These are phyloP conservation scores for Ceramica pisi DNA, from an alignment of 2,888 invertebrate genomes.

Conservation along the genomic window DNA sequence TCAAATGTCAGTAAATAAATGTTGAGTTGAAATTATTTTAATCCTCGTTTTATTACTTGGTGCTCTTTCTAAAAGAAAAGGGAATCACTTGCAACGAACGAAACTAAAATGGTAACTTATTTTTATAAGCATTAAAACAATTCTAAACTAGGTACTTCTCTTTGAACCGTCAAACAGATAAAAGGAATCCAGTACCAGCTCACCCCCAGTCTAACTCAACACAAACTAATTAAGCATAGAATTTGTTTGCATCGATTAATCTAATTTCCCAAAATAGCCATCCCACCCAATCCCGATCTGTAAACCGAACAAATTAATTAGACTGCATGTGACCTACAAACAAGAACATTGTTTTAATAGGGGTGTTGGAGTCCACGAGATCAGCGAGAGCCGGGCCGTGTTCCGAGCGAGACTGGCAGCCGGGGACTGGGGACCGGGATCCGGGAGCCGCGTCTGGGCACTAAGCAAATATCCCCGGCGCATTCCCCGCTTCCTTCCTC, in stretches of 20 bases:
- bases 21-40: background rate
- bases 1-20: slow-evolving; percentile 21
- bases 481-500: slow-evolving; percentile 72
- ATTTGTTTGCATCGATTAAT: slow-evolving; percentile 25
- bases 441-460: slow-evolving; percentile 55
- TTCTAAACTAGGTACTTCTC: background rate
- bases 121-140: slow-evolving; percentile 3
- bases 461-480: slow-evolving; percentile 70
- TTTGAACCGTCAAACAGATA: background rate
- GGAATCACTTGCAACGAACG: background rate
- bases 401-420: slow-evolving; percentile 36
- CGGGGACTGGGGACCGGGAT: background rate
- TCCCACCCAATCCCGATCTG: slow-evolving; percentile 19
- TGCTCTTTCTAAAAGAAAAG: background rate
- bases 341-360: slow-evolving; percentile 50
- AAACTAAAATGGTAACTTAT: slow-evolving; percentile 1
- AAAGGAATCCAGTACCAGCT: background rate
- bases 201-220: background rate
- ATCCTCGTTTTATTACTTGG: slow-evolving; percentile 1
- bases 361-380: slow-evolving; percentile 52
- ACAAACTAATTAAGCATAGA: background rate
- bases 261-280: slow-evolving; percentile 29
- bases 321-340: slow-evolving; percentile 57
- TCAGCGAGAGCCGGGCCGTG: slow-evolving; percentile 22
- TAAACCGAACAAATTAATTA: slow-evolving; percentile 53